These are phyloP conservation scores for Kryptolebias marmoratus DNA, from an alignment of 2,113 vertebrate species.

Conservation along the genomic window DNA sequence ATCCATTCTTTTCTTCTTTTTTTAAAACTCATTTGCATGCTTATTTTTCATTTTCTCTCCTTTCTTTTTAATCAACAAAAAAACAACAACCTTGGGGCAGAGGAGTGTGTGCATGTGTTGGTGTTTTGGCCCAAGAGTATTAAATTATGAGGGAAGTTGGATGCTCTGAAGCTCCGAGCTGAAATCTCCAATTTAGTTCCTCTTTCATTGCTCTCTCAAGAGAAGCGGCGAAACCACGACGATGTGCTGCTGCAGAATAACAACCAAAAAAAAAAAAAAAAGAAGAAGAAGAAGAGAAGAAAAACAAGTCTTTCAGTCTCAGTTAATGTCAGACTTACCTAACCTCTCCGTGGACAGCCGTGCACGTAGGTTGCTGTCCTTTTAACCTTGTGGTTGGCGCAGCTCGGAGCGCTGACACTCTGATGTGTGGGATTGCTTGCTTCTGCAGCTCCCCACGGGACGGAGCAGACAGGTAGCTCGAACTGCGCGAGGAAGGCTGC, in stretches of 20 bases:
- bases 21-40: slow-evolving; percentile 28
- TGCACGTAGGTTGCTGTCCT: slow-evolving; percentile 53
- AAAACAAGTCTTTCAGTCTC: slow-evolving; percentile 30
- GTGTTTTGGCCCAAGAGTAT: slow-evolving; percentile 30
- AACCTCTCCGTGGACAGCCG: slow-evolving; percentile 49
- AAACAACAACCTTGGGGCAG: slow-evolving; percentile 5
- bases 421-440: slow-evolving; percentile 56
- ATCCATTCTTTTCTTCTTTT: slow-evolving; percentile 1
- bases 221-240: slow-evolving; percentile 20
- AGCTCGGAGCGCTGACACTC: slow-evolving; percentile 60
- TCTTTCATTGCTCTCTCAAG: slow-evolving; percentile 11
- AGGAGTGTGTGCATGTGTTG: slow-evolving; percentile 14
- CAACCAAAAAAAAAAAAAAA: no score
- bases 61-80: slow-evolving; percentile 22
- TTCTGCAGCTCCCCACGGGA: slow-evolving; percentile 54
- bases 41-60: neutral
- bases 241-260: slow-evolving; percentile 35
- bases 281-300: neutral
- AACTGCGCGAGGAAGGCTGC: slow-evolving; percentile 34
- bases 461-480: slow-evolving; percentile 55
- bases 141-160: slow-evolving; percentile 32
- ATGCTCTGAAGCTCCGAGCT: slow-evolving; percentile 11
- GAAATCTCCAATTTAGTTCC: slow-evolving; percentile 13
- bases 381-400: slow-evolving; percentile 67
- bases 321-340: slow-evolving; percentile 59